Evolutionary conservation across 2,797 vertebrate genomes (phyloP).

Genomic region (Poecilia gillii): DNA sequence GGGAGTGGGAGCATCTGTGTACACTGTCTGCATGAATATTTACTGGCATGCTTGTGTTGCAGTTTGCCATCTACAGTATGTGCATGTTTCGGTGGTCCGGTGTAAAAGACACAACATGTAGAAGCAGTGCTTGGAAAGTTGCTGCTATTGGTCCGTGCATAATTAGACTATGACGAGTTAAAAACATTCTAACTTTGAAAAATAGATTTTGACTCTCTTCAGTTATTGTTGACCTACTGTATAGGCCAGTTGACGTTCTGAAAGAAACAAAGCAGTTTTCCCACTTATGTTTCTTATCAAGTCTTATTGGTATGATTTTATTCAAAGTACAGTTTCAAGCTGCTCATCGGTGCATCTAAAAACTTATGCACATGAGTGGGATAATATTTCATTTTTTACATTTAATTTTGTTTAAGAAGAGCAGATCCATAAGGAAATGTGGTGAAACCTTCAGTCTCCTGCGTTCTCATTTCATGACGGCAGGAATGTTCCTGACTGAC

Average conservation of each 20-base stretch:
- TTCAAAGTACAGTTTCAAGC: background rate
- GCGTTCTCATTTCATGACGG: slow-evolving; percentile 18
- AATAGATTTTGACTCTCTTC: background rate
- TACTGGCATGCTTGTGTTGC: background rate
- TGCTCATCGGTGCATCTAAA: background rate
- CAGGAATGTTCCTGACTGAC: slow-evolving; percentile 42
- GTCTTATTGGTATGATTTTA: background rate
- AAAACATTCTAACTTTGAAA: background rate
- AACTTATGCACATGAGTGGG: background rate
- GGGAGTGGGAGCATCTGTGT: slow-evolving; percentile 2
- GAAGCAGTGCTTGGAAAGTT: background rate
- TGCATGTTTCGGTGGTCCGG: background rate
- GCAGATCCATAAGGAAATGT: background rate
- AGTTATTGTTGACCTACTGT: background rate
- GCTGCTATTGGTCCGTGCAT: background rate
- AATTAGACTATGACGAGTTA: slow-evolving; percentile 1
- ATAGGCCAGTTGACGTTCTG: background rate
- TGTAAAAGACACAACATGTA: background rate
- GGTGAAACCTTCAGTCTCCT: background rate
- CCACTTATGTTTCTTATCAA: background rate
- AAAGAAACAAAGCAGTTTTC: background rate
- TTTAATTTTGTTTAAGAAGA: background rate
- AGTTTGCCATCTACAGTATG: slow-evolving; percentile 1
- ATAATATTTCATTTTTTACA: background rate
- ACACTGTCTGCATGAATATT: slow-evolving; percentile 10